phyloP scores from a whole-genome alignment of 2,113 vertebrate species.

The Hiodon alosoides region DNA sequence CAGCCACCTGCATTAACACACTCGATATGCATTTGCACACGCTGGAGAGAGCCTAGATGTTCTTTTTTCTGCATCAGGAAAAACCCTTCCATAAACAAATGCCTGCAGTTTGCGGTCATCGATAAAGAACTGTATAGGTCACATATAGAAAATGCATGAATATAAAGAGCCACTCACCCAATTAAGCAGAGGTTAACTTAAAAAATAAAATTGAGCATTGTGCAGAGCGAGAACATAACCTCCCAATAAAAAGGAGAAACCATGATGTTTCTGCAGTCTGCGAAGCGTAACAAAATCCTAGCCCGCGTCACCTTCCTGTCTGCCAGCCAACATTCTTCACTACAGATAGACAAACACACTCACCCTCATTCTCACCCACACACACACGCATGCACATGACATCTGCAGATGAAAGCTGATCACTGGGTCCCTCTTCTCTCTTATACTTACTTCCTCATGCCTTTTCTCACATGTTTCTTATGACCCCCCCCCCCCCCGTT shows the following conservation, averaged over 20 bases:
- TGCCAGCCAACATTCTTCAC: background rate
- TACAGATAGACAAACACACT: background rate
- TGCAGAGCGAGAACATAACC: background rate
- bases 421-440: background rate
- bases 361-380: background rate
- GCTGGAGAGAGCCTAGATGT: background rate
- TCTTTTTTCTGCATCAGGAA: background rate
- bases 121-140: background rate
- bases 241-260: background rate
- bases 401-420: background rate
- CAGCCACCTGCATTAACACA: background rate
- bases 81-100: background rate
- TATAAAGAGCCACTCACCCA: background rate
- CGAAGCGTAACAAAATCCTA: background rate
- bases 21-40: background rate
- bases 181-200: background rate
- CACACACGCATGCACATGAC: background rate
- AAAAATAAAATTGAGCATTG: background rate
- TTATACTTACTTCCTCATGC: background rate
- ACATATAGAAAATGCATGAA: background rate
- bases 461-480: background rate
- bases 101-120: background rate
- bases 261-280: background rate
- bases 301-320: background rate
- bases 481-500: background rate